Evolutionary conservation across 2,888 invertebrate genomes (phyloP), one percentile per base, ranked within the genome.

Genomic region (Drosophila borborema): DNA sequence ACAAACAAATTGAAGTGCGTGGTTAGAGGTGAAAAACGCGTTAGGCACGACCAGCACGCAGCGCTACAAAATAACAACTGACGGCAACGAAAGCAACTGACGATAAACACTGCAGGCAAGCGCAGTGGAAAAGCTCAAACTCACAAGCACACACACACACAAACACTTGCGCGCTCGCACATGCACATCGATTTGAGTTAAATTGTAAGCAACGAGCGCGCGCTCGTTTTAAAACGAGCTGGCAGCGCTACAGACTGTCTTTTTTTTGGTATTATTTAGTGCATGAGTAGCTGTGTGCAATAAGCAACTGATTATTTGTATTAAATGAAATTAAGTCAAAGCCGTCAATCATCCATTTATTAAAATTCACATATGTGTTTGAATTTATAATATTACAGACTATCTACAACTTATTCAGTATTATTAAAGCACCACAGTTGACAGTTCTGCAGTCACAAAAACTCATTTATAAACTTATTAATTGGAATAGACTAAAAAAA

Each of bases 1-100:
- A 60, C 55, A 60, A 56, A 56, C 48, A 65, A 61, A 55, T 18
- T 62, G 51, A 58, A 64, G 53, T 76, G 48, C 64, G 70, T 41
- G 66, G 20, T 20, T 36, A 72, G 36, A 49, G 38, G 41, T 45
- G 58, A 60, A 43, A 46, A 64, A 68, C 77, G 71, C 77, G 80
- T 65, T 58, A 74, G 56, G 70, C 71, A 72, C 83, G 73, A 83
- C 82, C 80, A 83, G 80, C 82, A 80, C 82, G 82, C 78, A 73
- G 82, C 84, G 82, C 77, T 31, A 51, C 73, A 70, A 48, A 72
- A 75, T 84, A 78, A 82, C 82, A 80, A 81, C 79, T 81, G 77
- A 70, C 65, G 53, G 45, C 31, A 64, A 55, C 71, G 70, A 78
- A 70, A 72, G 72, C 77, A 70, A 70, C 72, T 40, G 75, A 28